phyloP scores from a whole-genome alignment of 1,140 invertebrate genomes.

The Grapholita molesta region DNA sequence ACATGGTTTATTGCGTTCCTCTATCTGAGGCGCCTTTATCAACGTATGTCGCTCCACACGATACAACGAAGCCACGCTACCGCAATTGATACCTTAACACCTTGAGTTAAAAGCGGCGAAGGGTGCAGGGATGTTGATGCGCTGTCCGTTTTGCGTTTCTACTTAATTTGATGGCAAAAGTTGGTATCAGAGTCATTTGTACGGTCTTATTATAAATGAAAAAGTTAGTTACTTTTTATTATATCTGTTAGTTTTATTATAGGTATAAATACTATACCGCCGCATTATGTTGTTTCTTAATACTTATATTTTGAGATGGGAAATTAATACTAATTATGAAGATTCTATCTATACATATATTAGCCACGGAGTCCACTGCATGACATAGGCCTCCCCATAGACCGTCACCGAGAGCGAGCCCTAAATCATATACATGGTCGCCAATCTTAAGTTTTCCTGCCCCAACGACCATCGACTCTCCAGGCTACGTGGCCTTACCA shows the following conservation, averaged over 20 bases:
- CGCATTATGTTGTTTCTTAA: background rate
- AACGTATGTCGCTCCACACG: constrained; percentile 41
- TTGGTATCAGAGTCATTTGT: constrained; percentile 64
- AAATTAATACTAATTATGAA: too few relatives aligned
- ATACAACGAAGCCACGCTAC: constrained; percentile 22
- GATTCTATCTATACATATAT: too few relatives aligned
- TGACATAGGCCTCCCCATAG: too few relatives aligned
- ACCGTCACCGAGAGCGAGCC: too few relatives aligned
- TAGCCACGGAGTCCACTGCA: too few relatives aligned
- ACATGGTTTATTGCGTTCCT: constrained; percentile 53
- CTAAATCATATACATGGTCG: too few relatives aligned
- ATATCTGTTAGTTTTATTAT: background rate
- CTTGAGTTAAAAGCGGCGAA: constrained; percentile 1
- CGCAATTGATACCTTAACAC: constrained; percentile 30
- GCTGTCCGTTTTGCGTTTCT: constrained; percentile 36
- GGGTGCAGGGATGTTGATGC: background rate
- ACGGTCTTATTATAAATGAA: constrained; percentile 34
- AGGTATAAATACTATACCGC: background rate
- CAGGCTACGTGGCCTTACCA: too few relatives aligned
- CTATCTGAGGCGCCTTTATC: constrained; percentile 52
- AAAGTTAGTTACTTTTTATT: background rate
- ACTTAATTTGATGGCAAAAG: constrained; percentile 70
- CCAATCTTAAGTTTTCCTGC: too few relatives aligned
- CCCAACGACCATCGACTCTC: too few relatives aligned
- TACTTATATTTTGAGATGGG: background rate